phyloP scores from a whole-genome alignment of 2,888 invertebrate genomes.

The Caenorhabditis becei region DNA sequence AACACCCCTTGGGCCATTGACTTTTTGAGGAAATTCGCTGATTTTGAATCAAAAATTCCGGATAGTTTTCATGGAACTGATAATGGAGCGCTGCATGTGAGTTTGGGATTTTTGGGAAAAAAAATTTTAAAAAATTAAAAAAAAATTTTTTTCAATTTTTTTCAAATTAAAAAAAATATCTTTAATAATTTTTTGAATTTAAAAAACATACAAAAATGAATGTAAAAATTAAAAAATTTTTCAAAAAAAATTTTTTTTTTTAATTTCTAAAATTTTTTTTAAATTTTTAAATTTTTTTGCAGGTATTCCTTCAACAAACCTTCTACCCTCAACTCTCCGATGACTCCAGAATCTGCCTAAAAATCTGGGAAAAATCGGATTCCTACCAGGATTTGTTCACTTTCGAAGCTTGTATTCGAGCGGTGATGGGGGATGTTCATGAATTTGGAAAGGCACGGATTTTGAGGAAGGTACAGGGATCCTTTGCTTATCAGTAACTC shows the following conservation, averaged over 20 bases:
- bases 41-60: constrained; percentile 62
- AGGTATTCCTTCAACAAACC: constrained; percentile 52
- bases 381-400: constrained; percentile 66
- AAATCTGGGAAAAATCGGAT: constrained; percentile 59
- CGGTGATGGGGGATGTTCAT: constrained; percentile 66
- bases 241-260: too few species aligned
- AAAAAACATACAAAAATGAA: too few species aligned
- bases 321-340: constrained; percentile 43
- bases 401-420: constrained; percentile 70
- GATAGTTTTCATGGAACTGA: constrained; percentile 64
- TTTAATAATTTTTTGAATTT: too few species aligned
- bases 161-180: too few species aligned
- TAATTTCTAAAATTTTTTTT: too few species aligned
- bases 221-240: too few species aligned
- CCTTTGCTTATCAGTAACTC: too few species aligned
- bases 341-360: constrained; percentile 46
- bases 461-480: constrained; percentile 34
- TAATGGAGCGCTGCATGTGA: constrained; percentile 65
- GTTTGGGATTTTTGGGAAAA: not conserved
- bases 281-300: too few species aligned
- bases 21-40: constrained; percentile 53
- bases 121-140: not conserved
- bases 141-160: too few species aligned
- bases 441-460: constrained; percentile 51
- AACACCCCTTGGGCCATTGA: constrained; percentile 38